Evolutionary conservation across 2,113 vertebrate genomes (phyloP).

Genomic region (Octodon degus): DNA sequence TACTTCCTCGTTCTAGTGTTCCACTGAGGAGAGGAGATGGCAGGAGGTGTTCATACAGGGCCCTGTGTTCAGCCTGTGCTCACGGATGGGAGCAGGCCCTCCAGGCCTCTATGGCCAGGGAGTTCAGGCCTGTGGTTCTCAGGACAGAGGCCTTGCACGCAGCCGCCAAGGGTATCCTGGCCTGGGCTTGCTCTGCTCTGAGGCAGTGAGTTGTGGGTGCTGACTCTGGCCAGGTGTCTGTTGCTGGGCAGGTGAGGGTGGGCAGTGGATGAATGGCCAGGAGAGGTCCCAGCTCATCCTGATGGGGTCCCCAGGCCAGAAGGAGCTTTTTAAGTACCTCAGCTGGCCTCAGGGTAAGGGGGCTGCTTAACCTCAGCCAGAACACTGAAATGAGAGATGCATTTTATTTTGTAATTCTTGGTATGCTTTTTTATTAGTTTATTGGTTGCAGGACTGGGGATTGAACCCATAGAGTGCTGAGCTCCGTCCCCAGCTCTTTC

Average conservation of each 20-base stretch:
- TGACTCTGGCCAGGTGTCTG: background rate
- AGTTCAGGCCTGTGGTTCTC: accelerated
- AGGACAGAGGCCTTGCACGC: background rate
- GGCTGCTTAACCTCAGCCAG: accelerated
- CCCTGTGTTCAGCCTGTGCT: background rate
- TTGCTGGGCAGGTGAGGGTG: background rate
- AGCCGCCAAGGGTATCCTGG: background rate
- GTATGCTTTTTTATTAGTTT: background rate
- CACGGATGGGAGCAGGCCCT: background rate
- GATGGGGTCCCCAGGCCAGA: background rate
- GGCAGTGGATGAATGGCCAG: no score
- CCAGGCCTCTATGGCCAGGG: accelerated
- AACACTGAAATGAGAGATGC: accelerated
- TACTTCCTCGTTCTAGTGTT: background rate
- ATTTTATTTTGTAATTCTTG: background rate
- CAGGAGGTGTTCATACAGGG: background rate
- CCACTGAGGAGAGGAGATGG: no score
- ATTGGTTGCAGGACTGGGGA: background rate
- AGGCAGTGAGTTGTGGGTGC: background rate
- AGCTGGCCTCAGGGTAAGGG: background rate
- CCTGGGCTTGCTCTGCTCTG: background rate
- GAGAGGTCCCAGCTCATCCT: background rate
- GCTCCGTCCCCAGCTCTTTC: background rate
- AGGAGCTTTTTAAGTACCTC: background rate
- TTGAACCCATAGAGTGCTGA: background rate